Percentiles rank a stretch among this genome's conserved stretches.
Evolutionary conservation across 23 tunicate species (phyloP).

Genomic region (Trididemnum miniatum): DNA sequence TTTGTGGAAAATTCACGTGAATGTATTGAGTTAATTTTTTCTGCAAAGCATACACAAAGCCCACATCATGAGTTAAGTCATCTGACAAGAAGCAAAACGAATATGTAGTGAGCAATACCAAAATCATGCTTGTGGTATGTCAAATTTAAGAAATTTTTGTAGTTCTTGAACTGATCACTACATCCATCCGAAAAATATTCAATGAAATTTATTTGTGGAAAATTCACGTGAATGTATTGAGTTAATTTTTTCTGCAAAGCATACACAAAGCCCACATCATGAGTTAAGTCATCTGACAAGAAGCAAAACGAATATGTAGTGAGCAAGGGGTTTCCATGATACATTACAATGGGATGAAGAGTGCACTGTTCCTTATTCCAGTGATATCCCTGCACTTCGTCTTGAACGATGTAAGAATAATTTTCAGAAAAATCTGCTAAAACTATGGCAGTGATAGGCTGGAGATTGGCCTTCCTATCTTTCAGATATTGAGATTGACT

Average conservation of each 20-base stretch:
- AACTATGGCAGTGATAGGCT: too few species aligned
- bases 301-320: conserved; percentile 4
- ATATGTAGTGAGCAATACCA: neutral
- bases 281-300: conserved; percentile 24
- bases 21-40: conserved; percentile 4
- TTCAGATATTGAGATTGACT: too few species aligned
- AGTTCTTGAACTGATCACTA: conserved; percentile 32
- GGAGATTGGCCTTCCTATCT: too few species aligned
- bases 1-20: conserved; percentile 15
- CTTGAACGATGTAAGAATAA: too few species aligned
- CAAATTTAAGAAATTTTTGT: too few species aligned
- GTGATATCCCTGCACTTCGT: too few species aligned
- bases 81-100: conserved; percentile 10
- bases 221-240: neutral
- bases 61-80: conserved; percentile 12
- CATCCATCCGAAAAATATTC: conserved; percentile 30
- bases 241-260: conserved; percentile 1
- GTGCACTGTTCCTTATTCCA: conserved; percentile 10
- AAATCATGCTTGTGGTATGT: conserved; percentile 13
- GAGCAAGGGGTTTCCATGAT: neutral
- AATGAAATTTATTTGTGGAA: neutral
- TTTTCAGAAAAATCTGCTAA: too few species aligned
- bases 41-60: conserved; percentile 30
- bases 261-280: conserved; percentile 20
- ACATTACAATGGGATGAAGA: neutral